phyloP scores from a whole-genome alignment of 1,140 invertebrate species.

The Dendroctonus ponderosae region DNA sequence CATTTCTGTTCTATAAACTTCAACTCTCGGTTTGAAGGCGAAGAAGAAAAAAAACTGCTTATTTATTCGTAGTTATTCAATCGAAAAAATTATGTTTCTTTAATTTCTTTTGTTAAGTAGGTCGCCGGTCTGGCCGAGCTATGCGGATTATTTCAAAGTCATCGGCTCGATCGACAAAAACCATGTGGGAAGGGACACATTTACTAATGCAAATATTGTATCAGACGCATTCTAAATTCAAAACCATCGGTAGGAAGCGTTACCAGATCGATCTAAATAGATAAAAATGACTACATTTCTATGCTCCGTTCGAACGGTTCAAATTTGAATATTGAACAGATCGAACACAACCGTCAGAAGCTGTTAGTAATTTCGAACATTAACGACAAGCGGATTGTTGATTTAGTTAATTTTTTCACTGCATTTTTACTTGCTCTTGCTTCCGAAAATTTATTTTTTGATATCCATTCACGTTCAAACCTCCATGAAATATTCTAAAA shows the following conservation, averaged over 20 bases:
- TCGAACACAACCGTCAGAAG: too few species aligned
- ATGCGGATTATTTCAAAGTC: constrained; percentile 23
- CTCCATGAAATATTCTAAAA: too few species aligned
- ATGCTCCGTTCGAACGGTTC: too few species aligned
- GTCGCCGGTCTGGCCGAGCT: constrained; percentile 14
- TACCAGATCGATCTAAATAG: constrained; percentile 14
- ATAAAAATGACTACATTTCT: constrained; percentile 1
- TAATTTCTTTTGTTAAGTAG: constrained; percentile 24
- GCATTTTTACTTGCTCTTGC: too few species aligned
- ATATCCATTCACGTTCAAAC: too few species aligned
- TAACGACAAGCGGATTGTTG: too few species aligned
- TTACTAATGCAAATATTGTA: constrained; percentile 16
- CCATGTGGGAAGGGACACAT: constrained; percentile 21
- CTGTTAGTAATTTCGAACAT: too few species aligned
- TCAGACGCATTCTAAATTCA: constrained; percentile 5
- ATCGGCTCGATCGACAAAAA: constrained; percentile 9
- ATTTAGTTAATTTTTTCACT: too few species aligned
- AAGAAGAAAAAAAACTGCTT: constrained; percentile 15
- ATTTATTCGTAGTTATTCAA: constrained; percentile 19
- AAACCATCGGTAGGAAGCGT: constrained; percentile 9
- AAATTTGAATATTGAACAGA: too few species aligned
- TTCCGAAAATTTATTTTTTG: too few species aligned
- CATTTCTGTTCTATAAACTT: constrained; percentile 4
- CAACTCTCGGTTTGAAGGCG: neutral
- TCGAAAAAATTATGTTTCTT: constrained; percentile 24